Evolutionary conservation across 2,888 invertebrate genomes (phyloP), one percentile per base, ranked within the genome.

Genomic region (Patella ulyssiponensis): DNA sequence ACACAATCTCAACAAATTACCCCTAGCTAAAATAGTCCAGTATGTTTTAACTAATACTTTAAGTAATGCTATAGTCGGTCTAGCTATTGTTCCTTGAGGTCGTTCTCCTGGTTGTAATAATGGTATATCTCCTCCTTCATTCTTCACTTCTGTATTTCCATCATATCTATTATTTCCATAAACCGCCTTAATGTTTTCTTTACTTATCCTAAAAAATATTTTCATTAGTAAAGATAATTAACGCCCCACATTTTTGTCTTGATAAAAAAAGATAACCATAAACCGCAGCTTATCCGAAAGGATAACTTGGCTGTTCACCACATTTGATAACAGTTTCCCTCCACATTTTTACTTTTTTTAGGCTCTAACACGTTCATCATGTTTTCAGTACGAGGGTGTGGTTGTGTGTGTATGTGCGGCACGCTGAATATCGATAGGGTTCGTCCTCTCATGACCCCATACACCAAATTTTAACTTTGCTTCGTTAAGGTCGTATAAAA

Each of bases 11-110:
- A 64, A 64, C 23, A 23, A 11, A 15, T 23, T 23, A 23, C 20
- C 20, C 23, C 23, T 64, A 23, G 23, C 20, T 12, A 64, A 23
- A 23, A 23, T 20, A 64, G 23, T 23, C 64, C 64, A 64, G 23
- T 64, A 64, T 64, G 64, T 23, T 64, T 64, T 64, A 64, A 64
- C 64, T 23, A 64, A 64, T 20, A 64, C 64, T 20, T 12, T 64
- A 20, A 64, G 9, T 12, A 64, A 23, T 3, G 64, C 64, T 9
- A 64, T 14, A 64, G 64, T 14, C 11, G 64, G 64, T 11, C 23
- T 20, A 4, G 20, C 14, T 20, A 64, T 64, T 9, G 64, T 64
- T 64, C 12, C 23, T 2, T 64, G 64, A 12, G 12, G 64, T 20
- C 23, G 20, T 64, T 64, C 64, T 12, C 23, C 23, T 23, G 20